A percentile compares a stretch with the other conserved stretches of the same genome.
Evolutionary conservation across 1,140 invertebrate species (phyloP).

Genomic region (Trichonephila clavata): DNA sequence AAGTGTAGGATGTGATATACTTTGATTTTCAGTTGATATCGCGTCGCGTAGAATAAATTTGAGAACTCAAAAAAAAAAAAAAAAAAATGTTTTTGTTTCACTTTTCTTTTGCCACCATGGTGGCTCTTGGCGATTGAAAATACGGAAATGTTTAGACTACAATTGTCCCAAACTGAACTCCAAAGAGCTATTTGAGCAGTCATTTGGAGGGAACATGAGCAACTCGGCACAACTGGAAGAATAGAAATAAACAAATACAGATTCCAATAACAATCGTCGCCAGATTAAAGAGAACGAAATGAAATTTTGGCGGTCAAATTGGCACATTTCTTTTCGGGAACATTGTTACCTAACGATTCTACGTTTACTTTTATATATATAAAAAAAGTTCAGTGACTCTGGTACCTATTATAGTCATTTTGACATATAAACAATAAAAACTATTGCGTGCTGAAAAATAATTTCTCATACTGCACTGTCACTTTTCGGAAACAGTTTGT

Average conservation of each 20-base stretch:
- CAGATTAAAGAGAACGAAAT: background rate
- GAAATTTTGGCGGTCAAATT: background rate
- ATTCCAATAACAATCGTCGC: background rate
- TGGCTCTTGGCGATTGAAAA: background rate
- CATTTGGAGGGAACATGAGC: background rate
- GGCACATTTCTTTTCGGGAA: background rate
- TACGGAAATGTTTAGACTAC: conserved; percentile 12
- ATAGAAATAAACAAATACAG: background rate
- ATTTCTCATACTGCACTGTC: background rate
- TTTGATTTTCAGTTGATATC: background rate
- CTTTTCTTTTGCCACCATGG: background rate
- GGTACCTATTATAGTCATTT: background rate
- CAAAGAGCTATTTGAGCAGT: background rate
- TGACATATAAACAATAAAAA: conserved; percentile 8
- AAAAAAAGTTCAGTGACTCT: conserved; percentile 17
- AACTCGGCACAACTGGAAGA: background rate
- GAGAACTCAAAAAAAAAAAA: background rate
- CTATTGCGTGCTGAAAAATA: background rate
- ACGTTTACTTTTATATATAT: background rate
- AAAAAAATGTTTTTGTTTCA: background rate
- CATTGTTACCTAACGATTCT: background rate
- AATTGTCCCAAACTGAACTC: background rate
- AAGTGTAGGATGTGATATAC: background rate
- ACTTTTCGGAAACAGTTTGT: conserved; percentile 26
- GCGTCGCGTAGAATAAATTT: background rate